Evolutionary conservation across 92 coral and sea anemone genomes (phyloP).

Genomic region (Desmophyllum pertusum): DNA sequence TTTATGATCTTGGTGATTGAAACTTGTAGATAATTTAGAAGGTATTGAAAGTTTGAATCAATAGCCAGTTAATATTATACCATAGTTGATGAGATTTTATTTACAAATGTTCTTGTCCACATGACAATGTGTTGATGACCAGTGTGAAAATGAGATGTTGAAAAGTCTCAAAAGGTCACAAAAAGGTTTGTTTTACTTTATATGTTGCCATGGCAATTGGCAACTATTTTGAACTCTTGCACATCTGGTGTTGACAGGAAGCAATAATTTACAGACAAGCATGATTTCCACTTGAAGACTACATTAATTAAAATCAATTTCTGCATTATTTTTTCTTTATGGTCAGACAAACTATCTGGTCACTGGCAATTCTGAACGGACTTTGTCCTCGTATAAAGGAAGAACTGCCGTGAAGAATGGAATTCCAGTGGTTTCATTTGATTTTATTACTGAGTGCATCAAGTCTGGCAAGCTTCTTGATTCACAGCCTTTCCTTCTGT

Average conservation of each 20-base stretch:
- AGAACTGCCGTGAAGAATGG: constrained; percentile 79
- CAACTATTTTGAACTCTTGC: too few species aligned
- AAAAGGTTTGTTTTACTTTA: too few species aligned
- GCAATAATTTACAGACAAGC: too few species aligned
- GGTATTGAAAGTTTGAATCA: background rate
- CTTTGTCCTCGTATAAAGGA: constrained; percentile 88
- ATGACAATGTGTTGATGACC: background rate
- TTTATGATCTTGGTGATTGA: too few species aligned
- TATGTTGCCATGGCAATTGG: too few species aligned
- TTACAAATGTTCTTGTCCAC: background rate
- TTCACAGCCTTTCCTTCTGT: constrained; percentile 52
- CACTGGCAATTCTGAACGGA: constrained; percentile 65
- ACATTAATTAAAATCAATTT: background rate
- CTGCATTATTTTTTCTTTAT: background rate
- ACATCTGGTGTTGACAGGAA: too few species aligned
- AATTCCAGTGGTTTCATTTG: constrained; percentile 75
- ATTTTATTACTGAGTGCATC: constrained; percentile 73
- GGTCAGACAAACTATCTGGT: constrained; percentile 77
- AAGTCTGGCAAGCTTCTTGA: constrained; percentile 57
- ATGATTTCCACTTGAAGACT: background rate
- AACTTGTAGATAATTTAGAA: too few species aligned
- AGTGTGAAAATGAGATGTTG: too few species aligned
- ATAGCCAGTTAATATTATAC: background rate
- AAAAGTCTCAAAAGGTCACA: too few species aligned
- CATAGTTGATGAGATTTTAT: background rate